A percentile compares a stretch with the other conserved stretches of the same genome.
These are phyloP conservation scores for Dysdera silvatica DNA, from an alignment of 1,140 invertebrate species.

Conservation along the genomic window DNA sequence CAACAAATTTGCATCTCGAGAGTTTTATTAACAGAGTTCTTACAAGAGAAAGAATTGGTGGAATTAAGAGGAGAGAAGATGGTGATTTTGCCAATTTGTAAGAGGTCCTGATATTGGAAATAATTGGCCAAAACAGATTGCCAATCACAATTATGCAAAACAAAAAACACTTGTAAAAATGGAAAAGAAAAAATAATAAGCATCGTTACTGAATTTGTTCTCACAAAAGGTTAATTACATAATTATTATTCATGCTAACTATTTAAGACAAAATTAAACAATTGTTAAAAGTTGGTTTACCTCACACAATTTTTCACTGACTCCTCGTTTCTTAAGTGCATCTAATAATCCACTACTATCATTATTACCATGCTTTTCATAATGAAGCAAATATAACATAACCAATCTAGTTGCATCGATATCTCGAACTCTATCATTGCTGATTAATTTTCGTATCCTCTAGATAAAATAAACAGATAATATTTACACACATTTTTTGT, in stretches of 20 bases:
- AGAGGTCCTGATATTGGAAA: background rate
- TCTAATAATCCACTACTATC: slow-evolving; percentile 59
- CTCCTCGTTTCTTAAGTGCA: slow-evolving; percentile 60
- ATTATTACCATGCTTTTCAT: slow-evolving; percentile 80
- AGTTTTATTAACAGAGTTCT: too few species aligned
- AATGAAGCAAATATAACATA: slow-evolving; percentile 85
- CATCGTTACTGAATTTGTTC: too few species aligned
- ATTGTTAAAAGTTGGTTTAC: too few species aligned
- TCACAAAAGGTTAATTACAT: too few species aligned
- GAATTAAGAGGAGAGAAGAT: too few species aligned
- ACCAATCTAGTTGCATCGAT: slow-evolving; percentile 79
- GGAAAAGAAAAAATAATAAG: background rate
- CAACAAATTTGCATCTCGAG: too few species aligned
- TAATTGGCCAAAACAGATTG: background rate
- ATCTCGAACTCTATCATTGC: slow-evolving; percentile 61
- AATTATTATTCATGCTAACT: too few species aligned
- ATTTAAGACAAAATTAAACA: too few species aligned
- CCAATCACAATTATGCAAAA: background rate
- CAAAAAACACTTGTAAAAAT: background rate
- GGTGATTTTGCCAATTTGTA: too few species aligned
- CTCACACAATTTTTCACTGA: slow-evolving; percentile 43
- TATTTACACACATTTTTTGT: too few species aligned
- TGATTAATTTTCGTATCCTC: slow-evolving; percentile 62
- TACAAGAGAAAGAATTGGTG: too few species aligned
- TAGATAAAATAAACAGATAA: too few species aligned